Base-by-base conservation (phyloP, 2,888 invertebrate genomes). In the Omphaloscelis lunosa region DNA sequence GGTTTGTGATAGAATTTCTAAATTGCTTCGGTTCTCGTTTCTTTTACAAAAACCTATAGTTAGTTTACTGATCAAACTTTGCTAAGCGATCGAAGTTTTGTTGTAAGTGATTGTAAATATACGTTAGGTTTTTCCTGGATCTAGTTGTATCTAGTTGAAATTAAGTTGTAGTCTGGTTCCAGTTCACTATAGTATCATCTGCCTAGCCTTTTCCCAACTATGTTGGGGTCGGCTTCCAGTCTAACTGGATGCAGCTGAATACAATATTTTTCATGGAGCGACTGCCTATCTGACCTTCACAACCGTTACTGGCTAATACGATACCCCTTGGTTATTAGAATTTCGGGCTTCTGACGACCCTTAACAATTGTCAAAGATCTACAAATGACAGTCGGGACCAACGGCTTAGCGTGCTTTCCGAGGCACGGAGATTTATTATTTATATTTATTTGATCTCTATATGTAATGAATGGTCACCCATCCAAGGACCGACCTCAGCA, bases 1-100 rank as follows among this genome's bases (percentile, higher is more conserved):
- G 68, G 67, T 45, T 76, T 77, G 79, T 79, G 79, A 85, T 85
- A 79, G 72, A 80, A 87, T 85, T 85, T 67, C 71, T 78, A 80
- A 89, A 86, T 82, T 84, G 72, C 70, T 67, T 79, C 51, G 39
- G 63, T 62, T 34, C n/a, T 75, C 56, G 41, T 61, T 68, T n/a
- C 53, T 76, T 73, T 76, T 48, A 39, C 12, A 27, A 61, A 71
- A 61, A 71, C 27, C 23, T 51, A 15, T 9, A 48, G 66, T 62
- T 79, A 20, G 17, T 20, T 51, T n/a, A 15, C 11, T 66, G 34
- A 59, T 53, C 15, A 59, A 69, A 81, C 27, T 51, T 68, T 34
- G 7, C 34, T 67, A 66, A 81, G 61, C 63, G 48, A 58, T 62
- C 41, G n/a, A 41, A 75, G 39, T 76, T 41, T 48, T 73, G 48